These are phyloP conservation scores for Erebia palarica DNA, from an alignment of 2,888 invertebrate genomes.

Conservation along the genomic window DNA sequence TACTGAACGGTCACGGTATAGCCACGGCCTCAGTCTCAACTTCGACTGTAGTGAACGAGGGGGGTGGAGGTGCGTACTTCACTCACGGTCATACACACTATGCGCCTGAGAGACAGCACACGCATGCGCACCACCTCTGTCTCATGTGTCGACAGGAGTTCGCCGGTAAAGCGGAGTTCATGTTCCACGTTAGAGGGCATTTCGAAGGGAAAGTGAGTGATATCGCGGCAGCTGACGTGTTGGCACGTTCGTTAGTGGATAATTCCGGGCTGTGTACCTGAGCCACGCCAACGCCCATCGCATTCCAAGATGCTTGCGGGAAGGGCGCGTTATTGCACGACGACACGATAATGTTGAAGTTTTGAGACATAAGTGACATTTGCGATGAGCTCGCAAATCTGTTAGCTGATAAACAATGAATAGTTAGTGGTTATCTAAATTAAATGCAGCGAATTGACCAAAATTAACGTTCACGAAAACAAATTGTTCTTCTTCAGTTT, in stretches of 20 bases:
- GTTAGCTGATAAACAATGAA: conserved; percentile 18
- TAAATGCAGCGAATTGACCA: conserved; percentile 7
- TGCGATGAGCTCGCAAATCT: conserved; percentile 40
- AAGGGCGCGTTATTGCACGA: conserved; percentile 72
- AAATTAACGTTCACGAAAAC: neutral
- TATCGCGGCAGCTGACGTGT: conserved; percentile 77
- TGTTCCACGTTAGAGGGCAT: conserved; percentile 86
- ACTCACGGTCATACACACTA: conserved; percentile 77
- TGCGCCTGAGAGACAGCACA: conserved; percentile 72
- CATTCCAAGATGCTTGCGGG: conserved; percentile 69
- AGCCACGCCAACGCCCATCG: conserved; percentile 71
- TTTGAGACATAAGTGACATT: conserved; percentile 55
- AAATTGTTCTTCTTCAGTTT: neutral
- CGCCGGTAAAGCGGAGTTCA: conserved; percentile 85
- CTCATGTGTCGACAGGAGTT: conserved; percentile 86
- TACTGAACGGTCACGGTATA: conserved; percentile 73
- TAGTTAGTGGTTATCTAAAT: neutral
- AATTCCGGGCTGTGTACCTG: conserved; percentile 82
- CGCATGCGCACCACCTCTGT: conserved; percentile 81
- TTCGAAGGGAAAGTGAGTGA: conserved; percentile 83
- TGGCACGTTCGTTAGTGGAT: conserved; percentile 78
- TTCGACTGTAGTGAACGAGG: conserved; percentile 73
- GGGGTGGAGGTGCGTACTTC: conserved; percentile 67
- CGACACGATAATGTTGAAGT: conserved; percentile 76
- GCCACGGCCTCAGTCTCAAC: conserved; percentile 73